Evolutionary conservation across 2,888 invertebrate genomes (phyloP).

Genomic region (Leptopilina syphax): DNA sequence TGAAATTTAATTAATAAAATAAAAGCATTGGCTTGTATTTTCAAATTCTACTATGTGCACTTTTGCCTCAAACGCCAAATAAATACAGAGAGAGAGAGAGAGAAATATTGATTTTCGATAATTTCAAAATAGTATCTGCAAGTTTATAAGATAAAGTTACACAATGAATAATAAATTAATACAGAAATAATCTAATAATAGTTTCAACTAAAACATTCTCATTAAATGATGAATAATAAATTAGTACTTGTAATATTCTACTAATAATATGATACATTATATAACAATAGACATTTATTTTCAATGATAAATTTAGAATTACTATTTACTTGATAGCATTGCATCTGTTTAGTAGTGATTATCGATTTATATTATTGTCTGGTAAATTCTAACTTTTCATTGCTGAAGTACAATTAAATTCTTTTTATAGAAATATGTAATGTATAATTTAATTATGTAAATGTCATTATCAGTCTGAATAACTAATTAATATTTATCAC

Average conservation of each 20-base stretch:
- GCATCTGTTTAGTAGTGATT: too few species aligned
- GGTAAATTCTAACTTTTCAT: too few species aligned
- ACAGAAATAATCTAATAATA: neutral
- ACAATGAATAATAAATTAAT: conserved; percentile 1
- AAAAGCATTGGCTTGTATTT: neutral
- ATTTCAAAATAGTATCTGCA: neutral
- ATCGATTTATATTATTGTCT: too few species aligned
- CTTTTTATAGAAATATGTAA: too few species aligned
- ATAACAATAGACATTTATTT: too few species aligned
- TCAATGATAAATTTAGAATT: too few species aligned
- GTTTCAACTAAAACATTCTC: neutral
- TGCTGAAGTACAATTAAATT: too few species aligned
- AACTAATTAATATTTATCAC: too few species aligned
- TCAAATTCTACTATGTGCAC: neutral
- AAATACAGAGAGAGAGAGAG: neutral
- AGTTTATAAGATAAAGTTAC: neutral
- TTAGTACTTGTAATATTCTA: neutral
- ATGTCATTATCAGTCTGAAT: too few species aligned
- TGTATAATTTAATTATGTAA: too few species aligned
- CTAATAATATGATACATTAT: neutral
- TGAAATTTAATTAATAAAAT: conserved; percentile 23
- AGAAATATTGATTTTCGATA: conserved; percentile 9
- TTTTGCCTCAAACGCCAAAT: neutral
- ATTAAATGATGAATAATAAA: conserved; percentile 3
- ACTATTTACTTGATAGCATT: too few species aligned